Evolutionary conservation across 2,113 vertebrate species (phyloP), one percentile per base, ranked within the genome.

Genomic region (Irena cyanogastra): DNA sequence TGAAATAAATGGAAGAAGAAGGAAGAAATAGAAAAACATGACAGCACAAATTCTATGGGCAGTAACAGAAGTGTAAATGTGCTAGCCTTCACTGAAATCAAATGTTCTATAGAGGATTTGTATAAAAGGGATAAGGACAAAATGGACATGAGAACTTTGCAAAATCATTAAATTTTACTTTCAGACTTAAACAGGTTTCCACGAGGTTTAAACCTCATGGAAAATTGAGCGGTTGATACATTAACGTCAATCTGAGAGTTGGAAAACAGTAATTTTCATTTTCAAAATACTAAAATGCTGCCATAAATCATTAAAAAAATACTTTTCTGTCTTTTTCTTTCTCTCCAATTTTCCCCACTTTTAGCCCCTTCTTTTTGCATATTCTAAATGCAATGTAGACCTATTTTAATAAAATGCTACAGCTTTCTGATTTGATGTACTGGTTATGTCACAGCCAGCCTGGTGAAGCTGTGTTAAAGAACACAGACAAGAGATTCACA

Each of bases 401-500:
- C 0, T 72, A 14, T 89, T 95, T 95, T 91, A 97, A 96, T 89
- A 75, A 92, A 96, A 93, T 70, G 50, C 23, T 75, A 83, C 68
- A 54, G 56, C 45, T 88, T 95, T 61, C 60, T 60, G 71, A 88
- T 90, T 97, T 96, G 74, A 96, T 96, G 56, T 60, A 53, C 85
- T 91, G 61, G 91, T 95, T 93, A 87, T 75, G 92, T 96, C 94
- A 88, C 79, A 96, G 83, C 42, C 63, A 93, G 47, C 68, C 83
- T 86, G 66, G 83, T 96, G 89, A 90, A 85, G 49, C 26, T 89
- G 56, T 39, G 49, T 94, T 97, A 87, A 76, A 95, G 75, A 95
- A 84, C 92, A 94, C 41, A 96, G 96, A 96, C 74, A 87, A 86
- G 87, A 92, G 49, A 83, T 72, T 96, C 95, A 90, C 93, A 95